Base-by-base conservation (phyloP, 2,888 invertebrate genomes). In the Nemotelus nigrinus region DNA sequence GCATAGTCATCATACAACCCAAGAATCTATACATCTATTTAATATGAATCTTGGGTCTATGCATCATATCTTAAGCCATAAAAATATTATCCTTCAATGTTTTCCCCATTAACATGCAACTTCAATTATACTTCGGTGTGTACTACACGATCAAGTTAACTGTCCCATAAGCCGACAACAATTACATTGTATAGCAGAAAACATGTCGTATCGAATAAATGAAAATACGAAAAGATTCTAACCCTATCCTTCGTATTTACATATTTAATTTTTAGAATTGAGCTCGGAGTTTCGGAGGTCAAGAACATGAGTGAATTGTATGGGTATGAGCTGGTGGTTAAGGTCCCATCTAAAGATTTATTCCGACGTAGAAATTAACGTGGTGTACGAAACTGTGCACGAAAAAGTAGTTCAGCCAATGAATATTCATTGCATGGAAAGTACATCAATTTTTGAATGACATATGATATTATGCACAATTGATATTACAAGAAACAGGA, bases 21-120 rank as follows among this genome's bases (percentile, higher is more conserved):
- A 43, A 43, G 25, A 39, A 63, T 63, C 41, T 53, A 10, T 7
- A 53, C 6, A 53, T 53, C 10, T 53, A 53, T 10, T 25, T 25
- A 25, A 25, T 25, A 25, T 25, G 25, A 25, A 25, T 25, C 25
- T 25, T 25, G 0, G 25, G 25, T 25, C 25, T 25, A 25, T 25
- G 25, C 25, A 25, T 25, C 25, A 65, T 3, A 44, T 41, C 10
- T 39, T n/a, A 53, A 8, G 70, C 70, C 25, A 70, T 70, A 53
- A 70, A 70, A 70, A 70, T 70, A 70, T 70, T 70, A 55, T 70
- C 55, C 70, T 70, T 70, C 70, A 55, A 55, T 70, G 39, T 55
- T 55, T 70, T 55, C 55, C 10, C 70, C 47, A 70, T 70, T 70
- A 55, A 53, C 55, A 50, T 70, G 50, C 39, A 70, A 55, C 41